phyloP scores from a whole-genome alignment of 2,797 vertebrate species.

The Pyrocephalus nanus region DNA sequence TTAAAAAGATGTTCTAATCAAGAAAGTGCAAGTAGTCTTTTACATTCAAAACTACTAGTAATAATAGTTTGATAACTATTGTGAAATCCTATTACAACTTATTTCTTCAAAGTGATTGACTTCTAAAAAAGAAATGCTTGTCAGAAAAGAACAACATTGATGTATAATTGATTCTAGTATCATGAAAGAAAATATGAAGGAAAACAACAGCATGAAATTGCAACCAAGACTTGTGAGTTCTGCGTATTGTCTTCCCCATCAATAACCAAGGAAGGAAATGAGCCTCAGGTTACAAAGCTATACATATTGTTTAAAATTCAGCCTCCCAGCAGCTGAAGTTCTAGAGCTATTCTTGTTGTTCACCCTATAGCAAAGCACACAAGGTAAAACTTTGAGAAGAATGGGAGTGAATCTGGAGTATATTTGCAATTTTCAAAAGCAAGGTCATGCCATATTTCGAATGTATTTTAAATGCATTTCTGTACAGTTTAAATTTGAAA shows the following conservation, averaged over 20 bases:
- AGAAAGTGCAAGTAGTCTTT: background rate
- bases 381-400: background rate
- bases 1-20: background rate
- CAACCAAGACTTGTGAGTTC: background rate
- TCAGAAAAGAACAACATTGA: background rate
- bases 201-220: background rate
- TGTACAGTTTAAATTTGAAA: background rate
- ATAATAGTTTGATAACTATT: background rate
- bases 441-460: background rate
- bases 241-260: background rate
- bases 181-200: background rate
- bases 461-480: background rate
- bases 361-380: background rate
- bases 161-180: background rate
- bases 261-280: background rate
- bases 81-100: background rate
- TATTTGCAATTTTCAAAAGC: background rate
- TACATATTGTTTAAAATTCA: background rate
- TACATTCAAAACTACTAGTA: background rate
- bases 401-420: background rate
- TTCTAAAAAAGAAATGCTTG: background rate
- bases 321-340: background rate
- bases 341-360: background rate
- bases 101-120: background rate
- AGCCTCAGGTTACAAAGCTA: background rate